Evolutionary conservation across 2,113 vertebrate genomes (phyloP).

Genomic region (Periophthalmodon schlosseri): DNA sequence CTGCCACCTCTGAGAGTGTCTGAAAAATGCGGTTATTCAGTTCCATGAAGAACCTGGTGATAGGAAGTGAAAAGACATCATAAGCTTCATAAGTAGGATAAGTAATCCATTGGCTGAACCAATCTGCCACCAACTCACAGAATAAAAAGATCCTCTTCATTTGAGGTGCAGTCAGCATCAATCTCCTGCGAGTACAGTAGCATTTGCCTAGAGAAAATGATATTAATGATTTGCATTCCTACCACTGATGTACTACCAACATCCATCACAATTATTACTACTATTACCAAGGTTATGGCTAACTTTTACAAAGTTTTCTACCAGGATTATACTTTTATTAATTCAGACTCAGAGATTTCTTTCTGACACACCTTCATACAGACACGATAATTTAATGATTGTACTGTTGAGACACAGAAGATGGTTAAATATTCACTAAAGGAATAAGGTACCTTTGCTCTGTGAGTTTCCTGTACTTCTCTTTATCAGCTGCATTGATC

Average conservation of each 20-base stretch:
- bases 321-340: too few species aligned
- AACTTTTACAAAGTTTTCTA: too few species aligned
- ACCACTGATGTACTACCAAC: not conserved
- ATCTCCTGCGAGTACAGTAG: conserved; percentile 96
- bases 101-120: not conserved
- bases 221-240: not conserved
- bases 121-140: conserved; percentile 82
- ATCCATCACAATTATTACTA: not conserved
- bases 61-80: not conserved
- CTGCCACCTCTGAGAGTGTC: conserved; percentile 89
- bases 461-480: conserved; percentile 93
- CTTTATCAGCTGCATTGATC: conserved; percentile 88
- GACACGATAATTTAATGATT: not conserved
- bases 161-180: conserved; percentile 87
- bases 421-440: conserved; percentile 4
- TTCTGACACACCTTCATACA: too few species aligned
- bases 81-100: not conserved
- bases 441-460: conserved; percentile 86
- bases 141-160: conserved; percentile 97
- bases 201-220: conserved; percentile 82
- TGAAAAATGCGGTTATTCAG: conserved; percentile 98
- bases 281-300: too few species aligned
- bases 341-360: too few species aligned
- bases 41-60: conserved; percentile 95
- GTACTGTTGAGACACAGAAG: not conserved